phyloP scores from a whole-genome alignment of 1,140 invertebrate genomes.

The Cotesia glomerata region DNA sequence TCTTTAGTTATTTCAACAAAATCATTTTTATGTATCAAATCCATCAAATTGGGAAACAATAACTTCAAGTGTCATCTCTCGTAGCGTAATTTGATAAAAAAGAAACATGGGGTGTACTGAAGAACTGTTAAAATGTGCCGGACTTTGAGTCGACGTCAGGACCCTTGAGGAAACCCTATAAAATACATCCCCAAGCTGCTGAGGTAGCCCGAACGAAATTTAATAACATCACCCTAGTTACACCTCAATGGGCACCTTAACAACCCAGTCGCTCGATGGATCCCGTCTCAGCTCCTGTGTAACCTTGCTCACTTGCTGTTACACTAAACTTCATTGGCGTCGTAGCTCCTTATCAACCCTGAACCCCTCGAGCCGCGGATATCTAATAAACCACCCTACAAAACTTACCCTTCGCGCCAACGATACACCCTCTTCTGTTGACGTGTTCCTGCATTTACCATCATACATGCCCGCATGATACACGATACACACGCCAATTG shows the following conservation, averaged over 20 bases:
- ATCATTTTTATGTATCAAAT: no score
- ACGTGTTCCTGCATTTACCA: neutral
- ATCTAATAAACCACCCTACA: conserved; percentile 61
- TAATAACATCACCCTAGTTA: conserved; percentile 66
- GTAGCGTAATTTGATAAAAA: no score
- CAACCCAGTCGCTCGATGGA: conserved; percentile 54
- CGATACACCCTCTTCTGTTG: conserved; percentile 44
- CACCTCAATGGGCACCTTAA: conserved; percentile 65
- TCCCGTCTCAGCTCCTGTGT: conserved; percentile 27
- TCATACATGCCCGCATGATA: neutral
- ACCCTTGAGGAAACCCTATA: conserved; percentile 45
- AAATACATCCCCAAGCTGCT: conserved; percentile 50
- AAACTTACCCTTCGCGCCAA: conserved; percentile 51
- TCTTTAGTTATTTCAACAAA: no score
- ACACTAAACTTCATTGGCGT: neutral
- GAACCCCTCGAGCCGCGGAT: conserved; percentile 39
- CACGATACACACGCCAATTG: neutral
- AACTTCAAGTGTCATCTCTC: no score
- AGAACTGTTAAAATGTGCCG: conserved; percentile 33
- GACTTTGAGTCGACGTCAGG: conserved; percentile 39
- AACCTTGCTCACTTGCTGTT: conserved; percentile 11
- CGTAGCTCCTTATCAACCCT: conserved; percentile 47
- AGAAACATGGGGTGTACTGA: neutral
- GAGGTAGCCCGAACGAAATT: conserved; percentile 60
- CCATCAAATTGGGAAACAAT: no score